phyloP scores from a whole-genome alignment of 2,888 invertebrate species.

The Tenthredo scrophulariae region DNA sequence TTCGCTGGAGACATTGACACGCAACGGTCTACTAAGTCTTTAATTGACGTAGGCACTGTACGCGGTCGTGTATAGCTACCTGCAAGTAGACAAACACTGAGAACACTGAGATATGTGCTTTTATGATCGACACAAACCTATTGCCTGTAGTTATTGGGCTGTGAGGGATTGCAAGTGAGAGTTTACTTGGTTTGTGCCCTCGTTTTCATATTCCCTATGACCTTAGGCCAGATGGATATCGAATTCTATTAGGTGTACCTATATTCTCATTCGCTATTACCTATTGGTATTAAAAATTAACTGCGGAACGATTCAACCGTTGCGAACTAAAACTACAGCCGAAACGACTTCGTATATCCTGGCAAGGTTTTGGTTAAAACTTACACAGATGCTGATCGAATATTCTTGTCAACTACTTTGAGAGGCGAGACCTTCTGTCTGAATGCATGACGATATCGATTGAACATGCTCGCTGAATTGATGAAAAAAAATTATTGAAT shows the following conservation, averaged over 20 bases:
- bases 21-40: constrained; percentile 54
- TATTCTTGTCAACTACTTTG: not conserved
- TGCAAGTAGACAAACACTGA: constrained; percentile 17
- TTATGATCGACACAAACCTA: not conserved
- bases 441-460: constrained; percentile 21
- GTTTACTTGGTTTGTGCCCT: constrained; percentile 35
- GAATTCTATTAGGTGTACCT: not conserved
- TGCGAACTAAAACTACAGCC: constrained; percentile 15
- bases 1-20: constrained; percentile 59
- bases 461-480: not conserved
- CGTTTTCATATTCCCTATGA: constrained; percentile 49
- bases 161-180: constrained; percentile 42
- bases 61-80: not conserved
- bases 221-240: constrained; percentile 42
- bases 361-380: constrained; percentile 15
- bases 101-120: not conserved
- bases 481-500: not conserved
- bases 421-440: constrained; percentile 28
- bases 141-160: not conserved
- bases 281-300: constrained; percentile 5
- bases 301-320: constrained; percentile 32
- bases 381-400: not conserved
- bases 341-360: not conserved
- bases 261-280: not conserved
- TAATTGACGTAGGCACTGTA: constrained; percentile 42